These are phyloP conservation scores for Cynodonichthys magdalenae DNA, from an alignment of 2,797 vertebrate species.

Conservation along the genomic window DNA sequence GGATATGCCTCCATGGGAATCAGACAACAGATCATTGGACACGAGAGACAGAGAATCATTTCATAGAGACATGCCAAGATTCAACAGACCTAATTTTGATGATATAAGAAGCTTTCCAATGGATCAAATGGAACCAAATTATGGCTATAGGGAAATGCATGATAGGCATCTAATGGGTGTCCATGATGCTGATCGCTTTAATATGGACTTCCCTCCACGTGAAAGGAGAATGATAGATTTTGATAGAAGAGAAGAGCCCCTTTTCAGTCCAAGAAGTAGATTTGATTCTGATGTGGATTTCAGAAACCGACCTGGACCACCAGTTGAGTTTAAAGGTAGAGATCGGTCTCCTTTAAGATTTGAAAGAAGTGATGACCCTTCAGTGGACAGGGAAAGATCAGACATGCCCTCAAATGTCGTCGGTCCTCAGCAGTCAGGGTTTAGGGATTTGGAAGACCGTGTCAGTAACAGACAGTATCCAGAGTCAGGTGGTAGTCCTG, in stretches of 20 bases:
- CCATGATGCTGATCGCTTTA: slow-evolving; percentile 64
- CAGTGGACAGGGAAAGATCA: slow-evolving; percentile 82
- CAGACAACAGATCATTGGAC: slow-evolving; percentile 84
- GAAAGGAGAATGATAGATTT: slow-evolving; percentile 77
- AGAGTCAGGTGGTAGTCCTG: slow-evolving; percentile 62
- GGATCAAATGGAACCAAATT: slow-evolving; percentile 73
- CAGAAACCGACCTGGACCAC: slow-evolving; percentile 84
- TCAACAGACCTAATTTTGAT: slow-evolving; percentile 74
- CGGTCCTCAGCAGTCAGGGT: slow-evolving; percentile 76
- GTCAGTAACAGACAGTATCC: slow-evolving; percentile 64
- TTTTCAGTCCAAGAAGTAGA: slow-evolving; percentile 76
- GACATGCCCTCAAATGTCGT: slow-evolving; percentile 81
- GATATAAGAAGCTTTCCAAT: slow-evolving; percentile 77
- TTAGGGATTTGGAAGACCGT: slow-evolving; percentile 53
- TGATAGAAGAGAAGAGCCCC: slow-evolving; percentile 73
- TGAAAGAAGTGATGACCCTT: slow-evolving; percentile 82
- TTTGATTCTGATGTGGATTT: slow-evolving; percentile 88
- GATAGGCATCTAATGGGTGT: slow-evolving; percentile 78
- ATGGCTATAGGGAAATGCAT: slow-evolving; percentile 83
- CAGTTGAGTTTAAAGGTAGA: slow-evolving; percentile 85
- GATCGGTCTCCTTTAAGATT: slow-evolving; percentile 89
- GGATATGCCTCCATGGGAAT: slow-evolving; percentile 84
- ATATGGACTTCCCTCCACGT: slow-evolving; percentile 72
- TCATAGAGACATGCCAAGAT: slow-evolving; percentile 82
- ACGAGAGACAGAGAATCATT: slow-evolving; percentile 85